Evolutionary conservation across 2,888 invertebrate species (phyloP).

Genomic region (Lucinisca nassula): DNA sequence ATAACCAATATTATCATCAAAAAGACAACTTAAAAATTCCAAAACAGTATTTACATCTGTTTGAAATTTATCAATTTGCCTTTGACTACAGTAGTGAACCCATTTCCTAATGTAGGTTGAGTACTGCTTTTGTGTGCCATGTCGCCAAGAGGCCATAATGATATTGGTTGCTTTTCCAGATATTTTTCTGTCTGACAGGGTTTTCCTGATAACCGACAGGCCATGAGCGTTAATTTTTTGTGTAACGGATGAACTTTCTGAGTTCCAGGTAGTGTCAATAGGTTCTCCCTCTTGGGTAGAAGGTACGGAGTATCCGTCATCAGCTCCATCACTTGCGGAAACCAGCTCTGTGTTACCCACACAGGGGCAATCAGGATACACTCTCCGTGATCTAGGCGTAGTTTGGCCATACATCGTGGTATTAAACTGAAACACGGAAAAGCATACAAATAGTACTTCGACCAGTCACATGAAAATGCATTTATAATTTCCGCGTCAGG

Average conservation of each 20-base stretch:
- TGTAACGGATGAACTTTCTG: not conserved
- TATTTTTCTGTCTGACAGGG: not conserved
- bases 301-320: not conserved
- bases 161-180: not conserved
- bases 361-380: not conserved
- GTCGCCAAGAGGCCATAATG: too few relatives aligned
- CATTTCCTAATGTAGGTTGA: not conserved
- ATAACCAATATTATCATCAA: conserved; percentile 2
- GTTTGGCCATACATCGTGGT: not conserved
- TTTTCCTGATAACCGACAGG: not conserved
- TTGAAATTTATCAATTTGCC: not conserved
- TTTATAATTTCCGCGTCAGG: conserved; percentile 4
- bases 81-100: not conserved
- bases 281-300: not conserved
- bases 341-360: not conserved
- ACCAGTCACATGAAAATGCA: not conserved
- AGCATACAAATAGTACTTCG: not conserved
- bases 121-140: too few relatives aligned
- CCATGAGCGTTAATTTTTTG: not conserved
- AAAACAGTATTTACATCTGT: not conserved
- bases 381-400: not conserved
- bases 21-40: conserved; percentile 10
- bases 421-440: not conserved
- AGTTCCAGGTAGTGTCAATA: not conserved
- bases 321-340: not conserved